Evolutionary conservation across 2,113 vertebrate genomes (phyloP).

Genomic region (Hypanus sabinus): DNA sequence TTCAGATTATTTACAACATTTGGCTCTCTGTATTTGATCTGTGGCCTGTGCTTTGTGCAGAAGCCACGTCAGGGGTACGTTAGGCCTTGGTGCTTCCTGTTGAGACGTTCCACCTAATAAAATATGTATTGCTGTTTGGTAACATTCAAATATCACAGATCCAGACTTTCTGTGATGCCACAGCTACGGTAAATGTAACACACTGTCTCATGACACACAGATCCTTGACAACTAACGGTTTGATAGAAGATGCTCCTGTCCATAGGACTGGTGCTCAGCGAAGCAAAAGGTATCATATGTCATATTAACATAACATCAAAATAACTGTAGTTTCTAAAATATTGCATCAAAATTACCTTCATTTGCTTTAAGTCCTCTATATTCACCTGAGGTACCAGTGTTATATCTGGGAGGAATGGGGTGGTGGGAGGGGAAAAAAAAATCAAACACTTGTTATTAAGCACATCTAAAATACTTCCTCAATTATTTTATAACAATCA

Average conservation of each 20-base stretch:
- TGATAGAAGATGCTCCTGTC: background rate
- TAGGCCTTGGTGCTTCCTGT: background rate
- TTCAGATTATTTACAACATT: too few relatives aligned
- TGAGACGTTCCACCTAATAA: background rate
- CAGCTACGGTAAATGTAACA: background rate
- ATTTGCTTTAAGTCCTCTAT: constrained; percentile 96
- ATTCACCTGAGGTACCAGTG: constrained; percentile 83
- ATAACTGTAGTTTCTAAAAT: background rate
- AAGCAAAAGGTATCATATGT: background rate
- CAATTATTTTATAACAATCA: background rate
- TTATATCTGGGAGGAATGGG: constrained; percentile 57
- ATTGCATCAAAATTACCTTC: constrained; percentile 66
- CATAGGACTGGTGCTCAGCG: background rate
- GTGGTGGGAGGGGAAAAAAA: constrained; percentile 41
- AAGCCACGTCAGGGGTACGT: background rate
- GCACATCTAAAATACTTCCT: too few relatives aligned
- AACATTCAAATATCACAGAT: background rate
- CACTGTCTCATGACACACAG: background rate
- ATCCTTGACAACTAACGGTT: background rate
- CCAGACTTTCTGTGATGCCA: background rate
- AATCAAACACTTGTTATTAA: background rate
- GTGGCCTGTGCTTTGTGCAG: background rate
- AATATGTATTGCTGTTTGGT: background rate
- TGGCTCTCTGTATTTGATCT: background rate
- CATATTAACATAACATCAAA: background rate